A percentile compares a stretch with the other conserved stretches of the same genome.
Conservation (phyloP, 2,888 invertebrate genomes). For the Steinernema carpocapsae region DNA sequence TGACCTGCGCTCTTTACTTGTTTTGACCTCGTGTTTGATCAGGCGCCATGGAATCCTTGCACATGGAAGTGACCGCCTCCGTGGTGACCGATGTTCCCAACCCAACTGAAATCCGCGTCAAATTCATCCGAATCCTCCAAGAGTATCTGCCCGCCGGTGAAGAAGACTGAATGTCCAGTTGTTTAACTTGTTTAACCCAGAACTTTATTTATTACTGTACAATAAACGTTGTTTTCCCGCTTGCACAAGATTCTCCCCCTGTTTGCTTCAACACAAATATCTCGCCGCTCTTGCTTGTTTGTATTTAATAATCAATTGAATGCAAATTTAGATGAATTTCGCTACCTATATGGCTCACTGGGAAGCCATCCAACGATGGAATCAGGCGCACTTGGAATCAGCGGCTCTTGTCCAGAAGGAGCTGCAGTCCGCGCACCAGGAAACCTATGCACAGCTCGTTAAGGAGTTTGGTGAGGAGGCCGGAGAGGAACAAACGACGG, state of each 20-base stretch:
- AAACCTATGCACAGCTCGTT: background rate
- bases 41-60: conserved; percentile 96
- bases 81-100: conserved; percentile 54
- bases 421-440: background rate
- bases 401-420: background rate
- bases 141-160: conserved; percentile 98
- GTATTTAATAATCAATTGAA: background rate
- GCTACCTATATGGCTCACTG: conserved; percentile 14
- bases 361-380: conserved; percentile 13
- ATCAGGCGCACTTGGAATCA: background rate
- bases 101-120: conserved; percentile 88
- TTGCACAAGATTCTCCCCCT: too few species aligned
- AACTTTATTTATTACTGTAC: background rate
- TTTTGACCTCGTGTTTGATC: background rate
- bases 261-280: background rate
- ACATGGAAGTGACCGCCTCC: conserved; percentile 61
- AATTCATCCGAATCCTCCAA: conserved; percentile 90
- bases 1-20: too few species aligned
- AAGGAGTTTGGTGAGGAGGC: background rate
- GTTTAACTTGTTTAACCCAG: background rate
- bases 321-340: background rate
- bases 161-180: conserved; percentile 73
- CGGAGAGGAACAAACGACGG: background rate
- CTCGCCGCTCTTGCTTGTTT: background rate
- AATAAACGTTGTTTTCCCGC: too few species aligned